Percentiles rank a stretch among this genome's conserved stretches.
phyloP scores from a whole-genome alignment of 2,113 vertebrate genomes.

The Erythrocercus mccallii region DNA sequence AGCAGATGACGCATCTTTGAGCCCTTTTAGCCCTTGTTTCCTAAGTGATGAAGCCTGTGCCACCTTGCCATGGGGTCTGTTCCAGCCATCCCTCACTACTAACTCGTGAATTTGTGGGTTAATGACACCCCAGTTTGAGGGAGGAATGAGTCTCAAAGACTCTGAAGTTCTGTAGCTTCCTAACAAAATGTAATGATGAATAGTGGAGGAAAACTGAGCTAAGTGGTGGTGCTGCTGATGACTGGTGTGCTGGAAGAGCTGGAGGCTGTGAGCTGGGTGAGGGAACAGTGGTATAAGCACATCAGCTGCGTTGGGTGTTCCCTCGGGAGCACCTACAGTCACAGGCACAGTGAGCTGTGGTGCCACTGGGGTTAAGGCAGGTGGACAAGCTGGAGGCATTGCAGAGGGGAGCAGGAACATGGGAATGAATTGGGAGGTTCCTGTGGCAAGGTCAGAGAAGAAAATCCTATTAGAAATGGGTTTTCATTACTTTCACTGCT shows the following conservation, averaged over 20 bases:
- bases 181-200: background rate
- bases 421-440: background rate
- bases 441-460: background rate
- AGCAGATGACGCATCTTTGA: background rate
- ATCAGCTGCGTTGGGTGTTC: rapidly evolving
- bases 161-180: background rate
- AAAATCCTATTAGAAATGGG: background rate
- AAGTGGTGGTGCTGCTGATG: background rate
- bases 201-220: background rate
- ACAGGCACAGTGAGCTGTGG: background rate
- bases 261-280: background rate
- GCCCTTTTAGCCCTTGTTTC: background rate
- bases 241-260: background rate
- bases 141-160: background rate
- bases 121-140: background rate
- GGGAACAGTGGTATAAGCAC: background rate
- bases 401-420: background rate
- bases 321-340: background rate
- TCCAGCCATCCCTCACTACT: background rate
- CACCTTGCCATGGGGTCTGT: background rate
- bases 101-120: background rate
- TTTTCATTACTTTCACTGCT: background rate
- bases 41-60: background rate
- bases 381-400: background rate
- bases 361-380: background rate